A percentile compares a stretch with the other conserved stretches of the same genome.
phyloP scores from a whole-genome alignment of 2,888 invertebrate genomes.

The Drosophila anomelani region DNA sequence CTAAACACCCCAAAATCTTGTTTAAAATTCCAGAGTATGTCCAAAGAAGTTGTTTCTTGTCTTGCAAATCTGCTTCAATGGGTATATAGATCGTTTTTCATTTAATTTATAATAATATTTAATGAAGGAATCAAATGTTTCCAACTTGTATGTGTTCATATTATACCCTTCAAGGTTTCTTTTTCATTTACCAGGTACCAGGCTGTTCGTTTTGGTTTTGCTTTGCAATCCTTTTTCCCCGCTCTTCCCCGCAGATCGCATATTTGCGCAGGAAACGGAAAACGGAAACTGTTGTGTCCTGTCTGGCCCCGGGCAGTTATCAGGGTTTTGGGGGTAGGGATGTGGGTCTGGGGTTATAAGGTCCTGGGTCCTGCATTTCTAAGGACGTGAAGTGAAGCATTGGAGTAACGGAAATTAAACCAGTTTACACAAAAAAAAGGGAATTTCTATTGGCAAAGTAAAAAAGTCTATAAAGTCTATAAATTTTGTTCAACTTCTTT shows the following conservation, averaged over 20 bases:
- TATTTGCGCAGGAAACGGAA: background rate
- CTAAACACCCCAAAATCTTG: background rate
- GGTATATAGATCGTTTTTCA: background rate
- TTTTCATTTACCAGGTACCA: background rate
- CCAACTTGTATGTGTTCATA: background rate
- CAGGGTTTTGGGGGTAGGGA: background rate
- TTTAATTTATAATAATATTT: background rate
- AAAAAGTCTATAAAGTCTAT: background rate
- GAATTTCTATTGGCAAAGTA: background rate
- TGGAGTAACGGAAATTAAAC: conserved; percentile 60
- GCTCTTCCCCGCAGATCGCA: background rate
- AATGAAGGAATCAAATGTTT: background rate
- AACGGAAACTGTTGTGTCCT: background rate
- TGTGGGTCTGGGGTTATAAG: conserved; percentile 5
- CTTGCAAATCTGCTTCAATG: background rate
- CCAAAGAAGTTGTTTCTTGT: background rate
- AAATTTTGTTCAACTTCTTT: background rate
- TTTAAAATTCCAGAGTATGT: background rate
- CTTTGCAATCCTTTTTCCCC: background rate
- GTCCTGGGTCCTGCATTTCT: conserved; percentile 1
- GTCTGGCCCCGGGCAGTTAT: background rate
- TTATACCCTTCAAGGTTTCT: background rate
- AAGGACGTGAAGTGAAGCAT: conserved; percentile 38
- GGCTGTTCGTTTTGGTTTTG: background rate
- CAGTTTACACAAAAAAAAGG: background rate